Evolutionary conservation across 2,113 vertebrate species (phyloP).

Genomic region (Amia ocellicauda): DNA sequence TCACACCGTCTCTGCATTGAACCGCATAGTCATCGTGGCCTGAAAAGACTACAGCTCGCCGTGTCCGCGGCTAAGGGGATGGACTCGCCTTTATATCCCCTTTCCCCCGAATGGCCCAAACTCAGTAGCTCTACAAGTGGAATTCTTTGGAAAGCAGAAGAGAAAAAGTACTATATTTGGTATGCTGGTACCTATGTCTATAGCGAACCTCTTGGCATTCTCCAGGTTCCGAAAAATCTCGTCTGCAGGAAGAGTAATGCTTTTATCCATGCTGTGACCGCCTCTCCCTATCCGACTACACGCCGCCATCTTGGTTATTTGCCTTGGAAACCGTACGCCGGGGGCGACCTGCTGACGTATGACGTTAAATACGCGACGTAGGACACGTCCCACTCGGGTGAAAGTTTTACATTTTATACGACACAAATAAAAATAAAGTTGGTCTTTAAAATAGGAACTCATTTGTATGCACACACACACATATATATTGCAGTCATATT

Average conservation of each 20-base stretch:
- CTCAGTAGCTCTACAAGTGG: constrained; percentile 18
- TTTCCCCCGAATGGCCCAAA: not conserved
- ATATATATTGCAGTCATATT: too few relatives aligned
- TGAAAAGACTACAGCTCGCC: constrained; percentile 26
- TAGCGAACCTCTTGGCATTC: constrained; percentile 94
- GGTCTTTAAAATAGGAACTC: too few relatives aligned
- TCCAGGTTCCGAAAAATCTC: constrained; percentile 94
- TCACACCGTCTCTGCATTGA: not conserved
- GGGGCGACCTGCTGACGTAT: constrained; percentile 3
- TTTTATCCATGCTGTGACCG: constrained; percentile 83
- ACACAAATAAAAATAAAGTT: too few relatives aligned
- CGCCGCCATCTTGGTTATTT: constrained; percentile 66
- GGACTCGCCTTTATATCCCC: not conserved
- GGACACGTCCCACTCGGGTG: not conserved
- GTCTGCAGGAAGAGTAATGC: constrained; percentile 89
- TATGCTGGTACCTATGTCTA: constrained; percentile 83
- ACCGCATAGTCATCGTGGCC: not conserved
- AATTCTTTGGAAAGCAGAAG: not conserved
- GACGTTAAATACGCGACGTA: constrained; percentile 2
- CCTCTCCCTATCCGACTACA: constrained; percentile 59
- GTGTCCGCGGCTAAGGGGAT: too few relatives aligned
- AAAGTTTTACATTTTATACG: too few relatives aligned
- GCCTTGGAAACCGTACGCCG: constrained; percentile 20
- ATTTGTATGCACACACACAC: too few relatives aligned
- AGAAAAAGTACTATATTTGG: not conserved